These are phyloP conservation scores for Ara ararauna DNA, from an alignment of 2,797 vertebrate genomes.

Conservation along the genomic window DNA sequence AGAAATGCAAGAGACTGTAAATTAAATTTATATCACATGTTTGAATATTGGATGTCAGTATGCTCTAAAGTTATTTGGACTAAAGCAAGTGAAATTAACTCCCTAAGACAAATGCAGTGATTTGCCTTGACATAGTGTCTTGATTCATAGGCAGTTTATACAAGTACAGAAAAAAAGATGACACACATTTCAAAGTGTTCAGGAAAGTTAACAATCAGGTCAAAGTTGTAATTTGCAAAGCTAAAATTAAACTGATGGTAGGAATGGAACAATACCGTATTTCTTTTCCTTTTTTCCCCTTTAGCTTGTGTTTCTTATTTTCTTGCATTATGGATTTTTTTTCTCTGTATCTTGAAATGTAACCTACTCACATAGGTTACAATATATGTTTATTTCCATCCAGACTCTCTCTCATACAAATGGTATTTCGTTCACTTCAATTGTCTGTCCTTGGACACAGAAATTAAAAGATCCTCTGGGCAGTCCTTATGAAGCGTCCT, in stretches of 20 bases:
- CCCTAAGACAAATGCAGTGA: constrained; percentile 8
- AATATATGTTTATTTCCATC: neutral
- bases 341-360: neutral
- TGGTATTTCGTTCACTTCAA: constrained; percentile 10
- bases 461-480: neutral
- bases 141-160: constrained; percentile 1
- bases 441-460: neutral
- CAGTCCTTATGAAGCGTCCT: neutral
- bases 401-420: neutral
- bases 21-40: constrained; percentile 44
- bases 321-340: neutral
- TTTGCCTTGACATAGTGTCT: constrained; percentile 19
- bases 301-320: constrained; percentile 4
- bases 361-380: neutral
- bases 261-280: neutral
- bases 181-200: neutral
- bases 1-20: constrained; percentile 21
- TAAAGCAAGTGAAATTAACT: constrained; percentile 19
- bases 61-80: neutral
- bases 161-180: neutral
- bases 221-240: constrained; percentile 27
- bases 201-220: neutral
- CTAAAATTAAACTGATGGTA: neutral
- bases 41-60: constrained; percentile 26
- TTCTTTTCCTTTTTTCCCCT: neutral